Percentiles rank a stretch among this genome's conserved stretches.
Conservation (phyloP, 2,797 vertebrate genomes). For the Valencia hispanica region DNA sequence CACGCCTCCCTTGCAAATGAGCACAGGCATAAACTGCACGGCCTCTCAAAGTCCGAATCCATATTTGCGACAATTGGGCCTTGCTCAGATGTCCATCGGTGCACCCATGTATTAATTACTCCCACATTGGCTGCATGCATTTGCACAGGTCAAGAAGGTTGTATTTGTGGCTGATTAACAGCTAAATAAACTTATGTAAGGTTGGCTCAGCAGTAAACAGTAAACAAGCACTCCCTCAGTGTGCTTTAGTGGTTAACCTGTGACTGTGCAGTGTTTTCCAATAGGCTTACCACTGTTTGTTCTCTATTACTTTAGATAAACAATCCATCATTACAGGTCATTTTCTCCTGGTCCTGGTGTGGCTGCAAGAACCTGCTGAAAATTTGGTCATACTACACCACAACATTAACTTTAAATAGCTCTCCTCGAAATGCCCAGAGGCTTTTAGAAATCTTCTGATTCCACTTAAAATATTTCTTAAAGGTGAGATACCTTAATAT, state of each 20-base stretch:
- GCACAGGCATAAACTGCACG: constrained; percentile 14
- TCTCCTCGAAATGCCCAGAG: not conserved
- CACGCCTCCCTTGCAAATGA: constrained; percentile 50
- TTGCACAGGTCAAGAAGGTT: not conserved
- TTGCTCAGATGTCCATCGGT: constrained; percentile 5
- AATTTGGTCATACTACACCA: constrained; percentile 6
- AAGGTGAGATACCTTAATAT: not conserved
- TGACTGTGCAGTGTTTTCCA: constrained; percentile 16
- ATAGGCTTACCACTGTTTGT: constrained; percentile 6
- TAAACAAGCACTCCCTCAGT: not conserved
- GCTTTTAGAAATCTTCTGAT: not conserved
- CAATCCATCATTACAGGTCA: constrained; percentile 20
- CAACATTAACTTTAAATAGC: not conserved
- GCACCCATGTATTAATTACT: constrained; percentile 29
- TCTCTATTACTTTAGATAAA: constrained; percentile 20
- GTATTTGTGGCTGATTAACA: not conserved
- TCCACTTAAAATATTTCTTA: not conserved
- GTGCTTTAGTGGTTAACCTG: constrained; percentile 16
- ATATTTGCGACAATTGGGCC: not conserved
- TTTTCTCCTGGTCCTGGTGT: constrained; percentile 17
- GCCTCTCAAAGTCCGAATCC: constrained; percentile 20
- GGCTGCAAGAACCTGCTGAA: constrained; percentile 12
- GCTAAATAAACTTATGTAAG: constrained; percentile 1
- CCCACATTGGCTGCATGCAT: constrained; percentile 4
- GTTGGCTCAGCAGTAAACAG: constrained; percentile 8